phyloP scores from a whole-genome alignment of 2,888 invertebrate species.

The Apotomis capreana region DNA sequence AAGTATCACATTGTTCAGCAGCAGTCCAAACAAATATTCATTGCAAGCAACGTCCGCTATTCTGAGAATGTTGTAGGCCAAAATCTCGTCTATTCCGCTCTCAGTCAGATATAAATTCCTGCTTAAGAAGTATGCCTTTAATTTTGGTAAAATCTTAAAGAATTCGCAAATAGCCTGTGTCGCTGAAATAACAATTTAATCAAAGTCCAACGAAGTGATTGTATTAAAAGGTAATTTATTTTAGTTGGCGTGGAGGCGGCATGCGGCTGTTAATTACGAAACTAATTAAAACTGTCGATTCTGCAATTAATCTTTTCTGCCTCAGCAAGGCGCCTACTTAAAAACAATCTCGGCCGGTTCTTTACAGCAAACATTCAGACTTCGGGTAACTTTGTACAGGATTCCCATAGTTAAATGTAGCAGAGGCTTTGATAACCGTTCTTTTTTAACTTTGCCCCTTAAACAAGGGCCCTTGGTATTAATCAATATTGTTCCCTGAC shows the following conservation, averaged over 20 bases:
- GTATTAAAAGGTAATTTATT: conserved; percentile 80
- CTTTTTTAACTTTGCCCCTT: no score
- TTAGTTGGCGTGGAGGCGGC: conserved; percentile 71
- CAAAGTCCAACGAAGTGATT: conserved; percentile 64
- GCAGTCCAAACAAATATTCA: conserved; percentile 27
- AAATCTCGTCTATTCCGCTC: conserved; percentile 32
- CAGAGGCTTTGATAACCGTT: no score
- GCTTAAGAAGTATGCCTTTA: conserved; percentile 37
- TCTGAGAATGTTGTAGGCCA: conserved; percentile 19
- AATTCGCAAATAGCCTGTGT: conserved; percentile 31
- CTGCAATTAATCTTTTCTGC: conserved; percentile 75
- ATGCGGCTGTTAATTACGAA: conserved; percentile 77
- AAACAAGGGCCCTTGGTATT: no score
- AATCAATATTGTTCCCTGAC: no score
- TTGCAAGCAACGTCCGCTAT: conserved; percentile 23
- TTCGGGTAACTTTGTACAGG: conserved; percentile 1
- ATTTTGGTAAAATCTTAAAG: conserved; percentile 37
- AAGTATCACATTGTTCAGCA: not conserved
- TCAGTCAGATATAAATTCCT: conserved; percentile 39
- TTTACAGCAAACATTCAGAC: conserved; percentile 18
- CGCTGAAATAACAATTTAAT: conserved; percentile 59
- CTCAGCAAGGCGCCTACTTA: conserved; percentile 49
- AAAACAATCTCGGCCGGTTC: conserved; percentile 45
- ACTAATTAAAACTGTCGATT: conserved; percentile 82
- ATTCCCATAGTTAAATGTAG: not conserved